A percentile compares a stretch with the other conserved stretches of the same genome.
Conservation (phyloP, 2,888 invertebrate genomes). For the Ophion costatus region DNA sequence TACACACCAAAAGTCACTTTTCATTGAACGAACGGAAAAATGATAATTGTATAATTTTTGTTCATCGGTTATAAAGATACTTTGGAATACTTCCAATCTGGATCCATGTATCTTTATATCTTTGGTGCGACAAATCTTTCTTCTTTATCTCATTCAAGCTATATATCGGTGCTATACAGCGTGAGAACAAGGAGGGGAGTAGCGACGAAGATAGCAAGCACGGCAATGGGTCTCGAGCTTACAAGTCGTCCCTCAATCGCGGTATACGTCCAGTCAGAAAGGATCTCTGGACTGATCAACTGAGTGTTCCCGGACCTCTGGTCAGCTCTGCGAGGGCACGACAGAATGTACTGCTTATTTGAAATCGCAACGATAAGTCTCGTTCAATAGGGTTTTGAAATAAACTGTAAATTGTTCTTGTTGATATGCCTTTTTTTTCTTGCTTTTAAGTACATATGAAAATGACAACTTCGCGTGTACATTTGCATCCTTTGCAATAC, state of each 20-base stretch:
- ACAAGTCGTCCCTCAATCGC: slow-evolving; percentile 84
- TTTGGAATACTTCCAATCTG: background rate
- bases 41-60: background rate
- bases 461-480: too few species aligned
- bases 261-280: slow-evolving; percentile 87
- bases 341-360: slow-evolving; percentile 75
- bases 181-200: slow-evolving; percentile 77
- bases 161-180: slow-evolving; percentile 72
- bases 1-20: background rate
- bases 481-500: too few species aligned
- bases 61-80: background rate
- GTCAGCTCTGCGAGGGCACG: slow-evolving; percentile 70
- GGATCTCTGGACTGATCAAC: slow-evolving; percentile 81
- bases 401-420: background rate
- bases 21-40: background rate
- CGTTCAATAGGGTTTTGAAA: background rate
- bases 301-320: slow-evolving; percentile 74
- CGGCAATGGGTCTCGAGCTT: slow-evolving; percentile 69
- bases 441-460: too few species aligned
- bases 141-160: slow-evolving; percentile 66
- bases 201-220: slow-evolving; percentile 76
- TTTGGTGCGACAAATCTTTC: background rate
- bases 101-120: background rate
- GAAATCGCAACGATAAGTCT: background rate
- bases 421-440: too few species aligned